Percentiles rank a stretch among this genome's conserved stretches.
Evolutionary conservation across 2,113 vertebrate genomes (phyloP).

Genomic region (Trichechus manatus): DNA sequence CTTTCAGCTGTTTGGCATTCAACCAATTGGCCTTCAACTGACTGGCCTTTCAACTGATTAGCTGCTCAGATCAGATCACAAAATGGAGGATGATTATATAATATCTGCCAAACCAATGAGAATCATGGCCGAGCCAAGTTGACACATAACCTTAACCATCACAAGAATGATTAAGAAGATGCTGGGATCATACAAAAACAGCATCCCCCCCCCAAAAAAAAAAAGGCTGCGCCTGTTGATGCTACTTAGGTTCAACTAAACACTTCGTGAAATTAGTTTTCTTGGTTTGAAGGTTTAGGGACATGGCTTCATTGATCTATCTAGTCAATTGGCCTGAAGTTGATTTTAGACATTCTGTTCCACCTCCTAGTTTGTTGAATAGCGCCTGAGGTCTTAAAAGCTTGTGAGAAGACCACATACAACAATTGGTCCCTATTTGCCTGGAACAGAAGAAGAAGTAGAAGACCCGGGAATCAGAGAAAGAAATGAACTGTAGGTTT

Average conservation of each 20-base stretch:
- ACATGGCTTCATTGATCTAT: background rate
- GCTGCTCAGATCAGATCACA: too few relatives aligned
- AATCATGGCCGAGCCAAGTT: too few relatives aligned
- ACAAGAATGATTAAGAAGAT: background rate
- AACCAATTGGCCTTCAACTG: too few relatives aligned
- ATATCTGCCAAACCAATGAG: too few relatives aligned
- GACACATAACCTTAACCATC: too few relatives aligned
- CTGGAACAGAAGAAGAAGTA: background rate
- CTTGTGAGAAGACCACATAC: background rate
- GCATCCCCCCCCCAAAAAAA: background rate
- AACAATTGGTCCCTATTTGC: background rate
- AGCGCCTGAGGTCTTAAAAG: background rate
- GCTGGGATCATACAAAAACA: background rate
- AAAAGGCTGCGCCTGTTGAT: background rate
- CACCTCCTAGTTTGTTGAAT: too few relatives aligned
- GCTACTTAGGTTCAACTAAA: background rate
- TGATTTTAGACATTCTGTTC: background rate
- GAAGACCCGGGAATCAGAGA: background rate
- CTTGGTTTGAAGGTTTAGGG: background rate
- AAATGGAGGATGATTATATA: too few relatives aligned
- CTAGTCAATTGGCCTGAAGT: too few relatives aligned
- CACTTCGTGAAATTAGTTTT: background rate
- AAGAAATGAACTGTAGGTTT: background rate
- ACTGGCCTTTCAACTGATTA: too few relatives aligned
- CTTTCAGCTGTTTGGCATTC: too few relatives aligned